Conservation (phyloP, 2,888 invertebrate genomes). For the Oligia latruncula region DNA sequence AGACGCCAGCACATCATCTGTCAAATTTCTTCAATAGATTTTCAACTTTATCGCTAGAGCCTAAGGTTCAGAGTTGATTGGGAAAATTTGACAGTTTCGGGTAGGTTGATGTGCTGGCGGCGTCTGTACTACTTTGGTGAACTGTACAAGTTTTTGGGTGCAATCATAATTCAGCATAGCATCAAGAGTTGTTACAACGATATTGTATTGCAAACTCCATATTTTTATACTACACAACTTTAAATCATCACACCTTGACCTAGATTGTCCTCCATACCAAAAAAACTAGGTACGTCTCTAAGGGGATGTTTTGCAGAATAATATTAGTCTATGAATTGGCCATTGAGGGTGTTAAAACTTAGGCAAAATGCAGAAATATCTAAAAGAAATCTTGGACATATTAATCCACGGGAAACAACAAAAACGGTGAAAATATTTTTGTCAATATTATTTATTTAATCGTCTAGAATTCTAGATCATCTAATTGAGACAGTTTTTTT, state of each 20-base stretch:
- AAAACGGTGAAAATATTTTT: neutral
- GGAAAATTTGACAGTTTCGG: too few species aligned
- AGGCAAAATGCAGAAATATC: neutral
- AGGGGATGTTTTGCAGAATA: neutral
- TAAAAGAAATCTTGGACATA: neutral
- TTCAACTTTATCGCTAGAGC: too few species aligned
- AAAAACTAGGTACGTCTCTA: neutral
- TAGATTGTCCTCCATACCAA: neutral
- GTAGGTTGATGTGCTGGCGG: too few species aligned
- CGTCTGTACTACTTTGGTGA: slow-evolving; percentile 1
- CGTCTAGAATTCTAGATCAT: neutral
- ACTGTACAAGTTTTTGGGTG: neutral
- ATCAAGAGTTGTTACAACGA: slow-evolving; percentile 16
- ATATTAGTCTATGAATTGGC: neutral
- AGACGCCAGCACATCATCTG: too few species aligned
- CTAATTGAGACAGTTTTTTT: neutral
- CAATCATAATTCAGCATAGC: slow-evolving; percentile 18
- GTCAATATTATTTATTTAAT: too few species aligned
- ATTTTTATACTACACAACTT: slow-evolving; percentile 6
- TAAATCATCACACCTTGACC: neutral
- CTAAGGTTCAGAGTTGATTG: too few species aligned
- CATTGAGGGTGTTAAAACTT: neutral
- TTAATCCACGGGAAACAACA: neutral
- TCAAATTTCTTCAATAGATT: too few species aligned
- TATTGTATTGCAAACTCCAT: slow-evolving; percentile 13